These are phyloP conservation scores for Astyanax mexicanus DNA, from an alignment of 2,797 vertebrate genomes.

Conservation along the genomic window DNA sequence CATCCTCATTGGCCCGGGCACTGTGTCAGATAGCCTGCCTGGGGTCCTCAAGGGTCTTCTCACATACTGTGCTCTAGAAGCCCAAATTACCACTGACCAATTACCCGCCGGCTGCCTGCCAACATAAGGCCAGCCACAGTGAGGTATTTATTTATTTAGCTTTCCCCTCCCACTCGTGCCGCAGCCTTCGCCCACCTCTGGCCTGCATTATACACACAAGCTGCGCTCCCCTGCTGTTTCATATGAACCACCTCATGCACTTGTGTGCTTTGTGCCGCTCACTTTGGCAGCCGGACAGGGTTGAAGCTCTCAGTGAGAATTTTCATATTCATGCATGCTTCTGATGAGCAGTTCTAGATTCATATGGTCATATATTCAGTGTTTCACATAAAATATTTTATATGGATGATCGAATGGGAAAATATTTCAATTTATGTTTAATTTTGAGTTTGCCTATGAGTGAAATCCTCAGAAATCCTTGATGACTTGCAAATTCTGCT, in stretches of 20 bases:
- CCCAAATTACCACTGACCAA: conserved; percentile 59
- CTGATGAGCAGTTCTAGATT: neutral
- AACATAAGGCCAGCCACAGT: conserved; percentile 44
- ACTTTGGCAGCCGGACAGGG: neutral
- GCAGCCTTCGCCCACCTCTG: conserved; percentile 22
- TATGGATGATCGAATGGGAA: too few relatives aligned
- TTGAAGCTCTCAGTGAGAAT: conserved; percentile 4
- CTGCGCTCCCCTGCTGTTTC: conserved; percentile 20
- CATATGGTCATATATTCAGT: neutral
- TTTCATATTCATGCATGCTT: conserved; percentile 4
- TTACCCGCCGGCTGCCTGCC: conserved; percentile 48
- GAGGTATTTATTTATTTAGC: conserved; percentile 51
- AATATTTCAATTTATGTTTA: too few relatives aligned
- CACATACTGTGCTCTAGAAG: conserved; percentile 51
- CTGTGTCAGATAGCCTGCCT: conserved; percentile 47
- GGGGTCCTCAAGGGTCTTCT: conserved; percentile 56
- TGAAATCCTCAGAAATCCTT: too few relatives aligned
- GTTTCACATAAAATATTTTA: neutral
- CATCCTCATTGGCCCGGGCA: conserved; percentile 50
- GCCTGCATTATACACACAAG: conserved; percentile 17
- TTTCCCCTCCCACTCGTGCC: conserved; percentile 16
- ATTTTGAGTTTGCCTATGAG: neutral
- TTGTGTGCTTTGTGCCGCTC: neutral
- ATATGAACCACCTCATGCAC: neutral
- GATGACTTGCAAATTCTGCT: too few relatives aligned